A percentile compares a stretch with the other conserved stretches of the same genome.
phyloP scores from a whole-genome alignment of 1,140 invertebrate genomes.

The Sitodiplosis mosellana region DNA sequence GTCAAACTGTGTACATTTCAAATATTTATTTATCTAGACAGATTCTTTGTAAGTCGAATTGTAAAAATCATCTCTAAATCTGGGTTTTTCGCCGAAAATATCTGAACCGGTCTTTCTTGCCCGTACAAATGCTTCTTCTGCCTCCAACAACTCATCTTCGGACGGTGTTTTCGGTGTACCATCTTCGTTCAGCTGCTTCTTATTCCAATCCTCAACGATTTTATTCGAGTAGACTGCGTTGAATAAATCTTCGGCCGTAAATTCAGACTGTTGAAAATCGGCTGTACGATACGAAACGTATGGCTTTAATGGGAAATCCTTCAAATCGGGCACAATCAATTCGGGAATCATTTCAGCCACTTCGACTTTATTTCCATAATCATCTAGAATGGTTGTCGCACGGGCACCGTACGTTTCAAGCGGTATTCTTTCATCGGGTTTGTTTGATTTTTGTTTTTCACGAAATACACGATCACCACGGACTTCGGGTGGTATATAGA shows the following conservation, averaged over 20 bases:
- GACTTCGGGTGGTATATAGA: conserved; percentile 43
- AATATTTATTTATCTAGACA: no score
- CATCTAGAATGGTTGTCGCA: conserved; percentile 32
- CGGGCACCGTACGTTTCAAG: conserved; percentile 46
- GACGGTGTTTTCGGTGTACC: conserved; percentile 52
- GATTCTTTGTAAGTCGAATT: no score
- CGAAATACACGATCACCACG: conserved; percentile 41
- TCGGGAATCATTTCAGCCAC: conserved; percentile 86
- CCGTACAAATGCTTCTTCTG: conserved; percentile 45
- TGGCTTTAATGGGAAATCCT: conserved; percentile 64
- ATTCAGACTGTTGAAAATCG: conserved; percentile 56
- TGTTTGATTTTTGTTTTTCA: conserved; percentile 35
- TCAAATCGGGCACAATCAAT: conserved; percentile 77
- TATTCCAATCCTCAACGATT: conserved; percentile 58
- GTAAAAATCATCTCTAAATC: no score
- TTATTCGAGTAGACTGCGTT: conserved; percentile 63
- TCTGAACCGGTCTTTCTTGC: conserved; percentile 60
- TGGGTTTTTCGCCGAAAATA: conserved; percentile 32
- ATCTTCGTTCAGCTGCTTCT: conserved; percentile 45
- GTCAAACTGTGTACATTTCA: no score
- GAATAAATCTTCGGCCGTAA: conserved; percentile 72
- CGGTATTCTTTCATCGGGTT: conserved; percentile 37
- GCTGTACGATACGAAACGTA: conserved; percentile 76
- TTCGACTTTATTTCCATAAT: conserved; percentile 35
- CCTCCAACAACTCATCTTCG: conserved; percentile 44